phyloP scores from a whole-genome alignment of 2,888 invertebrate species.

The Rhaphigaster nebulosa region DNA sequence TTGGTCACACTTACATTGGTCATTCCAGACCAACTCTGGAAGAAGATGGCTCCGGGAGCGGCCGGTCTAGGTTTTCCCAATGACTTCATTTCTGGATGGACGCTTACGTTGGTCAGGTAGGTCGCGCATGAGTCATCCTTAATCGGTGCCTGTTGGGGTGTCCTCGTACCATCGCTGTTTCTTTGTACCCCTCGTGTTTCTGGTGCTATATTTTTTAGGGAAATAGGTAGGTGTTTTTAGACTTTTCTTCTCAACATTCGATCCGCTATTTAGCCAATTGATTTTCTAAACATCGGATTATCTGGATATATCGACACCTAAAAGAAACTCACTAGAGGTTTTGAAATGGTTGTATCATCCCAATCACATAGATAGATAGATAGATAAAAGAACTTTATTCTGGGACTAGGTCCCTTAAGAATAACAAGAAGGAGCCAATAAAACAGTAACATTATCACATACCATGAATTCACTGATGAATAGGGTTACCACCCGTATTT shows the following conservation, averaged over 20 bases:
- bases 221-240: neutral
- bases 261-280: neutral
- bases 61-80: neutral
- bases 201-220: neutral
- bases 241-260: neutral
- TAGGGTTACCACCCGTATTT: neutral
- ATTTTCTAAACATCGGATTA: neutral
- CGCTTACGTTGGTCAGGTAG: slow-evolving; percentile 6
- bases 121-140: neutral
- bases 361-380: neutral
- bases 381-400: no score
- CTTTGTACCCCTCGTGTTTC: neutral
- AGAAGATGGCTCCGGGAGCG: neutral
- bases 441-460: no score
- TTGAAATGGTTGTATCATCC: neutral
- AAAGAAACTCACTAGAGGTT: neutral
- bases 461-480: no score
- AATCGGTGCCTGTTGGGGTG: neutral
- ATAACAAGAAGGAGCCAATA: no score
- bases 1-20: neutral
- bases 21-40: neutral
- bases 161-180: neutral
- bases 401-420: no score
- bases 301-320: neutral
- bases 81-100: neutral